phyloP scores from a whole-genome alignment of 1,140 invertebrate species.

The Lethocerus indicus region DNA sequence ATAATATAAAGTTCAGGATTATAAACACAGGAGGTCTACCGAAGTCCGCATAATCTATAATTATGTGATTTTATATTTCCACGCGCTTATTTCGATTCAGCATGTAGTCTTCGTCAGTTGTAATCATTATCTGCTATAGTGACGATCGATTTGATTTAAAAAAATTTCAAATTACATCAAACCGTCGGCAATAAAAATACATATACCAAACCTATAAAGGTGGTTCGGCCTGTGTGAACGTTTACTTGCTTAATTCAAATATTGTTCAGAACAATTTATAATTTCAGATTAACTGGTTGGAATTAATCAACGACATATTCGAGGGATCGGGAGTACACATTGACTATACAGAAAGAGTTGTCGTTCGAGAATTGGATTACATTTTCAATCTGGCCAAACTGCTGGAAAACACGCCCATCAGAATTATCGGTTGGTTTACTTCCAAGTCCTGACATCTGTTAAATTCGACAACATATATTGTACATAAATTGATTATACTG shows the following conservation, averaged over 20 bases:
- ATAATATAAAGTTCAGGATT: neutral
- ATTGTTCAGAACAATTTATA: slow-evolving; percentile 10
- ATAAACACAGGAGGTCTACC: neutral
- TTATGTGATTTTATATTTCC: neutral
- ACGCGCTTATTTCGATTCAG: too few relatives aligned
- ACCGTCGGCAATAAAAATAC: too few relatives aligned
- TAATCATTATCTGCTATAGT: too few relatives aligned
- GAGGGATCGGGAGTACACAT: slow-evolving; percentile 15
- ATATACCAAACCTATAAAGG: too few relatives aligned
- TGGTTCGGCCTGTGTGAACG: too few relatives aligned
- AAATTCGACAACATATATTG: neutral
- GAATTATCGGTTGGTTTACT: slow-evolving; percentile 17
- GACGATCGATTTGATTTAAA: too few relatives aligned
- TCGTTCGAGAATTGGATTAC: slow-evolving; percentile 21
- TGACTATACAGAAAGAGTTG: slow-evolving; percentile 17
- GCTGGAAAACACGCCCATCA: slow-evolving; percentile 17
- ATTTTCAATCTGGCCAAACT: slow-evolving; percentile 18
- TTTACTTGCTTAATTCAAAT: neutral
- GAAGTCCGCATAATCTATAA: neutral
- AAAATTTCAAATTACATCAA: too few relatives aligned
- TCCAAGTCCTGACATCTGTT: neutral
- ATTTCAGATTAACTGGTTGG: slow-evolving; percentile 21
- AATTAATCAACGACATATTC: slow-evolving; percentile 17
- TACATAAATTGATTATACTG: neutral
- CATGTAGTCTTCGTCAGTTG: too few relatives aligned